These are phyloP conservation scores for Anticlea derivata DNA, from an alignment of 2,888 invertebrate species.

Conservation along the genomic window DNA sequence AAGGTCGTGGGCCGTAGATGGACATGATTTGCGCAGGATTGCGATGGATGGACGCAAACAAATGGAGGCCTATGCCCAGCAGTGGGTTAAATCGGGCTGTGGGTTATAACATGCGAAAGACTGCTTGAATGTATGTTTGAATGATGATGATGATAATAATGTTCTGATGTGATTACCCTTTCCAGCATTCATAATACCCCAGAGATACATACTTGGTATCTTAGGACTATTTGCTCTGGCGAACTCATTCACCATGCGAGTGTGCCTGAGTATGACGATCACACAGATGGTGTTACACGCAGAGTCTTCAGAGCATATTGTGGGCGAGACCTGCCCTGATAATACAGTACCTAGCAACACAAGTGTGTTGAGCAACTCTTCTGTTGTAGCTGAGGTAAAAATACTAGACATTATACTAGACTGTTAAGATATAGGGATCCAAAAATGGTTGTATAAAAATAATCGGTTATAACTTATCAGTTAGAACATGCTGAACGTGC, in stretches of 20 bases:
- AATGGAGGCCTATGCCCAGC: too few relatives aligned
- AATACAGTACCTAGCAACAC: constrained; percentile 28
- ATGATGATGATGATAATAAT: too few relatives aligned
- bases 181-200: constrained; percentile 85
- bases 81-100: too few relatives aligned
- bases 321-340: constrained; percentile 80
- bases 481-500: too few relatives aligned
- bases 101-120: too few relatives aligned
- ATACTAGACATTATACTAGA: neutral
- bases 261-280: constrained; percentile 88
- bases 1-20: too few relatives aligned
- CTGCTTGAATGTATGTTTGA: too few relatives aligned
- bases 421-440: too few relatives aligned
- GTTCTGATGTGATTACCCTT: constrained; percentile 33
- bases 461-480: too few relatives aligned
- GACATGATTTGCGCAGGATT: too few relatives aligned
- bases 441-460: too few relatives aligned
- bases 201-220: constrained; percentile 87
- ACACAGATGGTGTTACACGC: constrained; percentile 85
- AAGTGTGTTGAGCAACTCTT: constrained; percentile 34
- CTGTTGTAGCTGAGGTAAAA: constrained; percentile 25
- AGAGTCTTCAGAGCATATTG: constrained; percentile 57
- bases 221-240: constrained; percentile 88
- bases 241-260: constrained; percentile 89
- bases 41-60: too few relatives aligned